These are phyloP conservation scores for Enoplosus armatus DNA, from an alignment of 2,797 vertebrate genomes.

Conservation along the genomic window DNA sequence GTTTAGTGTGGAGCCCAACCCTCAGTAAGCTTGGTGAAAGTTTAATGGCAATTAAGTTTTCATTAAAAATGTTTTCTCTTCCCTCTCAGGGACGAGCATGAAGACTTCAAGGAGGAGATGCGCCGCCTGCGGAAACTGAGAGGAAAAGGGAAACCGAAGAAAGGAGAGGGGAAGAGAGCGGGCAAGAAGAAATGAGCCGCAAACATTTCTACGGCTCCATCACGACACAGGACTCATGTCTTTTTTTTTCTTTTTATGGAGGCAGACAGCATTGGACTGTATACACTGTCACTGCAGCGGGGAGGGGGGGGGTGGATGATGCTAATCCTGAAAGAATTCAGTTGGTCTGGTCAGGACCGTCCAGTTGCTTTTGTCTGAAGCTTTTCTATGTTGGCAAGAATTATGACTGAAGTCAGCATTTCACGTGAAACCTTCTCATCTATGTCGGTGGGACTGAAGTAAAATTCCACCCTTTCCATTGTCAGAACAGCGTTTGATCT, in stretches of 20 bases:
- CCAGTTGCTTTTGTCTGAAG: not conserved
- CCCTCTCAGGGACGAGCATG: constrained; percentile 92
- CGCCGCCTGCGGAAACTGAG: constrained; percentile 90
- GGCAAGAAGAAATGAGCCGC: constrained; percentile 88
- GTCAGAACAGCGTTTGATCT: not conserved
- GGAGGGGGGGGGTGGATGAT: too few species aligned
- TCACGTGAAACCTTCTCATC: constrained; percentile 5
- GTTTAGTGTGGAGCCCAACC: not conserved
- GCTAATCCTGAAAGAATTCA: not conserved
- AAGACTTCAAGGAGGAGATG: constrained; percentile 97
- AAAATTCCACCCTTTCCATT: not conserved
- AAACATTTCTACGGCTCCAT: not conserved
- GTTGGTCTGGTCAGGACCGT: not conserved
- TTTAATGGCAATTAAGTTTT: too few species aligned
- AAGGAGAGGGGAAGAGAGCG: constrained; percentile 96
- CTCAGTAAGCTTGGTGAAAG: not conserved
- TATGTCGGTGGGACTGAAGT: not conserved
- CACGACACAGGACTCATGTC: not conserved
- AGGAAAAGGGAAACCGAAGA: constrained; percentile 94
- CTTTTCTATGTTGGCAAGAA: not conserved
- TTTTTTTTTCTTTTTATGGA: not conserved
- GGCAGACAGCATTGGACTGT: constrained; percentile 4
- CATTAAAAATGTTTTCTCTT: not conserved
- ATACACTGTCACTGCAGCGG: not conserved
- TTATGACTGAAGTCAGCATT: not conserved